A percentile compares a stretch with the other conserved stretches of the same genome.
Evolutionary conservation across 2,113 vertebrate species (phyloP).

Genomic region (Prolemur simus): DNA sequence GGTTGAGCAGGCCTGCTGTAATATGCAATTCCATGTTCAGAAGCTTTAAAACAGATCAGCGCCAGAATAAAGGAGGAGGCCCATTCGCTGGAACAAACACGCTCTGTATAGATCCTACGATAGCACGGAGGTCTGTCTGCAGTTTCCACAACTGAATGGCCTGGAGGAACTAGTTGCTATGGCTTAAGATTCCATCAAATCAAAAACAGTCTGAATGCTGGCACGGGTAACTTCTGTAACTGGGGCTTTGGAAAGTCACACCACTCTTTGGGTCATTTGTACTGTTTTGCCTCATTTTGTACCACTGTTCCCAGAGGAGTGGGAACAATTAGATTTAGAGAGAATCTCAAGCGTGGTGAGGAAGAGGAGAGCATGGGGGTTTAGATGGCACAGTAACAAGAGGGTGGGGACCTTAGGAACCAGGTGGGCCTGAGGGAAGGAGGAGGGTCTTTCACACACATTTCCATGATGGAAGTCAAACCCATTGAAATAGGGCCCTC

Average conservation of each 20-base stretch:
- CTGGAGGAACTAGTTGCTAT: not conserved
- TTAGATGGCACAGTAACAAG: not conserved
- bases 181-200: not conserved
- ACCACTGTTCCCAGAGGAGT: not conserved
- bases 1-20: not conserved
- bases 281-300: not conserved
- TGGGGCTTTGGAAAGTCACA: not conserved
- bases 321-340: not conserved
- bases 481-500: not conserved
- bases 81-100: not conserved
- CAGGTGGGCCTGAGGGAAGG: not conserved
- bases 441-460: not conserved
- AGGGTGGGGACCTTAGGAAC: not conserved
- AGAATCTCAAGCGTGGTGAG: not conserved
- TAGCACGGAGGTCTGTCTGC: not conserved
- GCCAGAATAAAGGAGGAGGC: not conserved
- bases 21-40: not conserved
- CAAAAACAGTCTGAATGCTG: not conserved
- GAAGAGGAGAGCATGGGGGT: rapidly evolving
- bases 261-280: not conserved
- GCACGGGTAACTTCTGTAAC: not conserved
- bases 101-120: rapidly evolving
- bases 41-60: not conserved
- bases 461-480: not conserved
- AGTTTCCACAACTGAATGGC: not conserved